Evolutionary conservation across 2,888 invertebrate genomes (phyloP).

Genomic region (Drosophila algonquin): DNA sequence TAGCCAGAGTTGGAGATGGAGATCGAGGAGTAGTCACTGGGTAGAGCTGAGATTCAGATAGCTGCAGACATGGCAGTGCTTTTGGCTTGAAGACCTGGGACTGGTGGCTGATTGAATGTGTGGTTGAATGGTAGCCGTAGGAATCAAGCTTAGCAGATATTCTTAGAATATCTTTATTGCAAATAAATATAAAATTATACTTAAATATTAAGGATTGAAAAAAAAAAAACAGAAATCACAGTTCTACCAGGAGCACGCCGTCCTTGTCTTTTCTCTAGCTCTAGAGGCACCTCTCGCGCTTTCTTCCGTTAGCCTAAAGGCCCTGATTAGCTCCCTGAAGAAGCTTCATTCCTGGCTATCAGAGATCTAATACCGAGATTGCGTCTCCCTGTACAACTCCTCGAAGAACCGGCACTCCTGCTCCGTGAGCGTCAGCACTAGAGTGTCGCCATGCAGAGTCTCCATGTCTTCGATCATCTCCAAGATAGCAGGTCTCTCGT

Average conservation of each 20-base stretch:
- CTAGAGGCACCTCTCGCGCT: no score
- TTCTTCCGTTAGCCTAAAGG: no score
- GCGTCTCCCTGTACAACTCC: conserved; percentile 43
- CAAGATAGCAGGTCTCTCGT: neutral
- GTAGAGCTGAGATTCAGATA: conserved; percentile 2
- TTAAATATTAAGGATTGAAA: neutral
- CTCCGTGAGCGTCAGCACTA: conserved; percentile 58
- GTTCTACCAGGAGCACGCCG: neutral
- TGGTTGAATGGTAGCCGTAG: neutral
- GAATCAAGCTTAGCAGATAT: neutral
- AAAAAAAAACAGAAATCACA: neutral
- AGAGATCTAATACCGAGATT: neutral
- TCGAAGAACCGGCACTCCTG: conserved; percentile 58
- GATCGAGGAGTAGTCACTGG: neutral
- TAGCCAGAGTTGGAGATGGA: conserved; percentile 1
- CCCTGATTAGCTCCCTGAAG: neutral
- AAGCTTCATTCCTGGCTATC: neutral
- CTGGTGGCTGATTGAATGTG: neutral
- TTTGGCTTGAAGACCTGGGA: neutral
- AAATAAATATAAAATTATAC: neutral
- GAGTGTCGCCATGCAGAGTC: conserved; percentile 41
- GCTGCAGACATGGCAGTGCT: conserved; percentile 6
- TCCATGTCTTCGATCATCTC: conserved; percentile 32
- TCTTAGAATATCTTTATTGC: neutral
- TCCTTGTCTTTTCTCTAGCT: neutral